These are phyloP conservation scores for Pangasius krempfi DNA, from an alignment of 2,797 vertebrate genomes.

Conservation along the genomic window DNA sequence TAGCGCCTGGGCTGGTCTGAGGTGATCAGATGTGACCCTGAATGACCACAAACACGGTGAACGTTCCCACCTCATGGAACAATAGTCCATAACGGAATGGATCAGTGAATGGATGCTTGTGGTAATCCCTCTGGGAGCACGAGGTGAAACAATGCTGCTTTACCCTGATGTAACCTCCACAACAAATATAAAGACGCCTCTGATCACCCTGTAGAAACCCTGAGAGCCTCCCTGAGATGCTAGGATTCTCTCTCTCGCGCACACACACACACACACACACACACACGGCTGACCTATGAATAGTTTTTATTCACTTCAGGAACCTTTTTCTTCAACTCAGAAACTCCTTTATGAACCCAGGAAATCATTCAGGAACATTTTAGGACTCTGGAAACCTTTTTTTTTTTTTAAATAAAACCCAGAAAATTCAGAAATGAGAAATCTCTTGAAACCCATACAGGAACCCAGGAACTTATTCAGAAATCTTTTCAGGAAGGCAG, in stretches of 20 bases:
- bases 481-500: neutral
- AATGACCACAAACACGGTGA: constrained; percentile 64
- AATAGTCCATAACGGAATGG: constrained; percentile 42
- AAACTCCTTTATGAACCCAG: neutral
- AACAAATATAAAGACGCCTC: constrained; percentile 20
- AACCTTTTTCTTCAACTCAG: neutral
- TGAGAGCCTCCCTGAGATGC: neutral
- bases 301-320: neutral
- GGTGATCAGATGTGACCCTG: constrained; percentile 69
- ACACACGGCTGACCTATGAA: neutral
- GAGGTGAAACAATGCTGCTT: constrained; percentile 46
- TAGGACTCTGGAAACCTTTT: neutral
- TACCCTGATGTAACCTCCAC: constrained; percentile 36
- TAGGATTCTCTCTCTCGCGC: neutral
- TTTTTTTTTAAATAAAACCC: neutral
- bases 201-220: neutral
- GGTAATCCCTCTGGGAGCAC: constrained; percentile 34
- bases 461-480: neutral
- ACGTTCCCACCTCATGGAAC: constrained; percentile 50
- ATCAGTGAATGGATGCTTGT: constrained; percentile 41
- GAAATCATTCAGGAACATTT: neutral
- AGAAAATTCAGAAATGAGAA: neutral
- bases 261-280: neutral
- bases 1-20: constrained; percentile 56
- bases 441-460: neutral